These are phyloP conservation scores for Betta splendens DNA, from an alignment of 2,797 vertebrate species.

Conservation along the genomic window DNA sequence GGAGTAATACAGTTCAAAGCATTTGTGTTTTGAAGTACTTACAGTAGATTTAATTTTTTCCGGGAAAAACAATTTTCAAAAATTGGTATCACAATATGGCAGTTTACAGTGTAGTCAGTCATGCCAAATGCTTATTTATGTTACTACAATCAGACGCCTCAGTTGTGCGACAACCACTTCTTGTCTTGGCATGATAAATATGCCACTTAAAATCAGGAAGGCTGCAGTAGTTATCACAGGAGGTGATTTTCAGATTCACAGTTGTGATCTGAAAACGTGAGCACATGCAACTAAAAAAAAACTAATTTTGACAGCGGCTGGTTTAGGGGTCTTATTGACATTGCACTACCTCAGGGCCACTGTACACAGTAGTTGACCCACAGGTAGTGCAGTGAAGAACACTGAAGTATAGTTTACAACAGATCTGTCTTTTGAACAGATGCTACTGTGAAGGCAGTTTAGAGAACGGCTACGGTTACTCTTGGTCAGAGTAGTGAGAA, in stretches of 20 bases:
- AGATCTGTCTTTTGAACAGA: too few relatives aligned
- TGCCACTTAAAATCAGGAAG: constrained; percentile 65
- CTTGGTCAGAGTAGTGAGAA: too few relatives aligned
- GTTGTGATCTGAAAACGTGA: constrained; percentile 25
- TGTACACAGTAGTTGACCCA: too few relatives aligned
- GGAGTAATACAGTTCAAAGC: neutral
- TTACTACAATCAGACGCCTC: constrained; percentile 25
- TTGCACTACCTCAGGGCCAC: too few relatives aligned
- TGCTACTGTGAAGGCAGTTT: too few relatives aligned
- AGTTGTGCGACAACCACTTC: constrained; percentile 37
- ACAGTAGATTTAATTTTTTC: neutral
- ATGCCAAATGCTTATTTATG: constrained; percentile 22
- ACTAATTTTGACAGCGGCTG: constrained; percentile 15
- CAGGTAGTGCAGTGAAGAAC: too few relatives aligned
- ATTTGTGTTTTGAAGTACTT: constrained; percentile 3
- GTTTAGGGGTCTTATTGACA: too few relatives aligned
- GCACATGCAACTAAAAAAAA: constrained; percentile 7
- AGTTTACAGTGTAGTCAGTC: constrained; percentile 4
- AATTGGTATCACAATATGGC: neutral
- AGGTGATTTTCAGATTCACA: constrained; percentile 3
- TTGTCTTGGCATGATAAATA: constrained; percentile 63
- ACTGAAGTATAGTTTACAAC: too few relatives aligned
- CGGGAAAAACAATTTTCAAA: too few relatives aligned
- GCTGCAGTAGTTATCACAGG: constrained; percentile 37
- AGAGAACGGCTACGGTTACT: too few relatives aligned